phyloP scores from a whole-genome alignment of 2,888 invertebrate species.

The Mimumesa dahlbomi region DNA sequence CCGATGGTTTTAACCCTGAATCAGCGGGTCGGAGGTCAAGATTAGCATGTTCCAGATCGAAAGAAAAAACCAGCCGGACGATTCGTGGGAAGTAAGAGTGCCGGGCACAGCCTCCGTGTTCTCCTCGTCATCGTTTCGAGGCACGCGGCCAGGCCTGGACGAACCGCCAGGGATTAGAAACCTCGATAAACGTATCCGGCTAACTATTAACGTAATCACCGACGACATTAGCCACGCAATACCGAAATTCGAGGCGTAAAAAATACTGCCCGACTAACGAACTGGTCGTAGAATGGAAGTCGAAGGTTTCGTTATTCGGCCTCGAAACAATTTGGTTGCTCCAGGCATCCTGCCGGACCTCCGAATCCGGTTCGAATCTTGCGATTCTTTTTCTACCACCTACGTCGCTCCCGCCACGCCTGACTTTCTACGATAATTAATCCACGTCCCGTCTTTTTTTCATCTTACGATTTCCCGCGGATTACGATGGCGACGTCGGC shows the following conservation, averaged over 20 bases:
- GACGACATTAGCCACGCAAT: too few species aligned
- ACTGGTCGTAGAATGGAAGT: not conserved
- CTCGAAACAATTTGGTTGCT: not conserved
- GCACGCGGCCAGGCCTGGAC: too few species aligned
- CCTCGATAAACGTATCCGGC: too few species aligned
- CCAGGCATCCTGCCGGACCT: constrained; percentile 3
- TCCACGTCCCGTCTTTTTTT: too few species aligned
- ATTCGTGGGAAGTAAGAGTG: constrained; percentile 20
- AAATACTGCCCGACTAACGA: not conserved
- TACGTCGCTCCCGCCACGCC: constrained; percentile 9
- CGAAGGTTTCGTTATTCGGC: not conserved
- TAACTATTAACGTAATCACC: too few species aligned
- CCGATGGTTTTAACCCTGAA: not conserved
- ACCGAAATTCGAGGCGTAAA: too few species aligned
- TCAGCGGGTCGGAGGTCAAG: constrained; percentile 10
- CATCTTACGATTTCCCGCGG: too few species aligned
- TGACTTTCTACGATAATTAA: constrained; percentile 38
- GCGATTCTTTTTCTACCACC: constrained; percentile 5
- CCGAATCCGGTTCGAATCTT: constrained; percentile 9
- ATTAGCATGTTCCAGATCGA: constrained; percentile 8
- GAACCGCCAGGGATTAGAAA: too few species aligned
- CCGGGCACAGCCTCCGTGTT: constrained; percentile 12
- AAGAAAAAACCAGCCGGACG: constrained; percentile 4
- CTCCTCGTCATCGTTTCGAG: constrained; percentile 31
- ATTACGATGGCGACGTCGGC: too few species aligned